These are phyloP conservation scores for Pelosia muscerda DNA, from an alignment of 2,888 invertebrate genomes.

Conservation along the genomic window DNA sequence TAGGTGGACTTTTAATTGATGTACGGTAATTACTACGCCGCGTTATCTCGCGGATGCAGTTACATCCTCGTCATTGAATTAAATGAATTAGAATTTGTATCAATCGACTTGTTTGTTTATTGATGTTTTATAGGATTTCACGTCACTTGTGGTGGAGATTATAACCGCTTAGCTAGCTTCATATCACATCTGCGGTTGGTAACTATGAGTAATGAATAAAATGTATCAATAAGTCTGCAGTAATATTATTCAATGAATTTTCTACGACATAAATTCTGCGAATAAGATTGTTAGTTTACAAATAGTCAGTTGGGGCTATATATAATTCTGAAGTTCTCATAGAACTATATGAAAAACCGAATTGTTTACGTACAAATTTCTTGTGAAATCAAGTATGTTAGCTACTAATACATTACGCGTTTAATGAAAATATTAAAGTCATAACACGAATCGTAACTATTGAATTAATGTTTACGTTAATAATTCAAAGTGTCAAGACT, in stretches of 20 bases:
- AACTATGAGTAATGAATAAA: slow-evolving; percentile 29
- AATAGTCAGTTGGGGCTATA: slow-evolving; percentile 33
- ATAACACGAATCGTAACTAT: slow-evolving; percentile 14
- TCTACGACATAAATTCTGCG: slow-evolving; percentile 43
- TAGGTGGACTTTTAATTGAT: slow-evolving; percentile 21
- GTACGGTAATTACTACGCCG: slow-evolving; percentile 24
- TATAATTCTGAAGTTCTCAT: slow-evolving; percentile 33
- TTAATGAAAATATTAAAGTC: slow-evolving; percentile 9
- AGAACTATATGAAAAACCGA: slow-evolving; percentile 21
- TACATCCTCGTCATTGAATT: slow-evolving; percentile 29
- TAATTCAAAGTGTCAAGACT: slow-evolving; percentile 53
- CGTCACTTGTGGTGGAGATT: not conserved
- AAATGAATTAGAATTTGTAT: slow-evolving; percentile 32
- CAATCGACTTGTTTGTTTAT: slow-evolving; percentile 25
- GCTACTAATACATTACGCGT: not conserved
- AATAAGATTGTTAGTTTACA: slow-evolving; percentile 38
- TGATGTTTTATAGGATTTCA: slow-evolving; percentile 25
- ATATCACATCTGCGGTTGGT: slow-evolving; percentile 22
- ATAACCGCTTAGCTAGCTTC: slow-evolving; percentile 15
- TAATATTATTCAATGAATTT: slow-evolving; percentile 51
- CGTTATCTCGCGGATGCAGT: slow-evolving; percentile 29
- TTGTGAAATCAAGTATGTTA: not conserved
- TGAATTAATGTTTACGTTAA: slow-evolving; percentile 19
- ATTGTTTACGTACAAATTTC: slow-evolving; percentile 27
- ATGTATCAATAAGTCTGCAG: slow-evolving; percentile 33